A percentile compares a stretch with the other conserved stretches of the same genome.
Conservation (phyloP, 53 echinoderm and acorn worm genomes). For the Holothuria leucospilota region DNA sequence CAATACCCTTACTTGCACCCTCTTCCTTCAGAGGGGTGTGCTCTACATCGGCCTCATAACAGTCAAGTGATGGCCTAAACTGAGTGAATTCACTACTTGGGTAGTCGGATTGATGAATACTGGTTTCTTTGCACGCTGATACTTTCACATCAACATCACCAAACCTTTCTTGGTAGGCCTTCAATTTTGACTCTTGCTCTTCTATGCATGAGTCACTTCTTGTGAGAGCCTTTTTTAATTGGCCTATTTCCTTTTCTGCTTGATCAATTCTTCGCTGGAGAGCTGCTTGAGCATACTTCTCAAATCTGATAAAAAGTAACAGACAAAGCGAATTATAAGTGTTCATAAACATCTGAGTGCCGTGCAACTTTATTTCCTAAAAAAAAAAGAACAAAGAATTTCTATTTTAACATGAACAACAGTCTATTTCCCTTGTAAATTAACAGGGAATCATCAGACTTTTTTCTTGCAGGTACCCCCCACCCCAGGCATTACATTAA, state of each 20-base stretch:
- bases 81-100: not conserved
- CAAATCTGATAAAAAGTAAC: conserved; percentile 65
- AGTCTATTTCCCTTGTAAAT: too few relatives aligned
- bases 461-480: too few relatives aligned
- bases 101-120: not conserved
- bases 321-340: too few relatives aligned
- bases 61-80: not conserved
- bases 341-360: too few relatives aligned
- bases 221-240: conserved; percentile 83
- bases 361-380: too few relatives aligned
- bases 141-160: conserved; percentile 29
- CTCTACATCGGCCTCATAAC: not conserved
- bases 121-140: not conserved
- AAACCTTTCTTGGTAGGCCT: conserved; percentile 48
- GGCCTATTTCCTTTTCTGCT: conserved; percentile 73
- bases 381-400: too few relatives aligned
- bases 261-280: conserved; percentile 77
- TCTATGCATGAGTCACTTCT: conserved; percentile 86
- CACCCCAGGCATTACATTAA: too few relatives aligned
- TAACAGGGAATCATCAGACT: too few relatives aligned
- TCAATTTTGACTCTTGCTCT: conserved; percentile 70
- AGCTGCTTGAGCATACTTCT: conserved; percentile 82
- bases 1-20: not conserved
- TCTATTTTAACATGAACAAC: too few relatives aligned
- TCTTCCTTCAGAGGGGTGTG: not conserved